A percentile compares a stretch with the other conserved stretches of the same genome.
These are phyloP conservation scores for Gallinago stenura DNA, from an alignment of 2,797 vertebrate genomes.

Conservation along the genomic window DNA sequence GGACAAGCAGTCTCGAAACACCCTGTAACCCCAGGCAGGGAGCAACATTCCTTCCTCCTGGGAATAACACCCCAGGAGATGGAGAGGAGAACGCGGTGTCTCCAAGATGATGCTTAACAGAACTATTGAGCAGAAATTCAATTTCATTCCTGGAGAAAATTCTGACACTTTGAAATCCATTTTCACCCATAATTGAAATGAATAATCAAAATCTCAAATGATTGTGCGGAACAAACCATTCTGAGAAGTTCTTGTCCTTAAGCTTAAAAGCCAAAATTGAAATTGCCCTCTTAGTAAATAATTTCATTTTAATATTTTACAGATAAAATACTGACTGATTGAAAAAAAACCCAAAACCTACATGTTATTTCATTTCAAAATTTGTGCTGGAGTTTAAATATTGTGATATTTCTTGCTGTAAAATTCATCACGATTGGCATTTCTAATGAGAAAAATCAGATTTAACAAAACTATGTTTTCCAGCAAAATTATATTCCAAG, in stretches of 20 bases:
- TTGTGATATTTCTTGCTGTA: neutral
- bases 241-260: neutral
- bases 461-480: neutral
- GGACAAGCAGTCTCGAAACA: neutral
- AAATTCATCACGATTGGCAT: neutral
- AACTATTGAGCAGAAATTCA: neutral
- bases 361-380: neutral
- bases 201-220: neutral
- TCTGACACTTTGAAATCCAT: neutral
- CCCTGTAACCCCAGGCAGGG: neutral
- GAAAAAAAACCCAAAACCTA: neutral
- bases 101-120: neutral
- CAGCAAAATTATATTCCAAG: neutral
- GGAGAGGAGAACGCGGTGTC: rapidly evolving
- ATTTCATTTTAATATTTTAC: neutral
- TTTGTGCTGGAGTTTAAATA: neutral
- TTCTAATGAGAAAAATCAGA: neutral
- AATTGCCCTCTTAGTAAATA: neutral
- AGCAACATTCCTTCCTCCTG: neutral
- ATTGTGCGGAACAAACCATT: neutral
- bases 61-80: neutral
- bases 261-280: neutral
- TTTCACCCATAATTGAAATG: neutral
- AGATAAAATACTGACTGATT: neutral
- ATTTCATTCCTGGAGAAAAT: neutral